Base-by-base conservation (phyloP, 2,113 vertebrate genomes). In the Aphelocoma coerulescens region DNA sequence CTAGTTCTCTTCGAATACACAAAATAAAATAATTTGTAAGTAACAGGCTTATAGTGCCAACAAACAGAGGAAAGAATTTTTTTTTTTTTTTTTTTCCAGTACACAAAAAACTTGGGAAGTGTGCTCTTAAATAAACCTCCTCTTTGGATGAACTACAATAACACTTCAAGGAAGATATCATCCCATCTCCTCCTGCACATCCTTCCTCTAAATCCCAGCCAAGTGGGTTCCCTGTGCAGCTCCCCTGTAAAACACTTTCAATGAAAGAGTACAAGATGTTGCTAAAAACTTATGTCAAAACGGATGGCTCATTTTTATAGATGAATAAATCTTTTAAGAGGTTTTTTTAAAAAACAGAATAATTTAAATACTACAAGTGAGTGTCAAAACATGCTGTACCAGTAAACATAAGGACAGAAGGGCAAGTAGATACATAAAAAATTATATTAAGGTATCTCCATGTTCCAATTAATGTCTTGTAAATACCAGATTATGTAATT, bases 401-500 rank as follows among this genome's bases (percentile, higher is more conserved):
- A 2, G 48, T 58, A 72, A 26, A 30, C 24, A 11, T 39, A 55
- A 71, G 39, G 33, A 92, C 4, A 63, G 75, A 85, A 48, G n/a
- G 46, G 39, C 78, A 93, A 67, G 52, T 37, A 82, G 39, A 48
- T 35, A 54, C 37, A 55, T 4, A 77, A 16, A 58, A 37, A 76
- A 67, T 74, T 39, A 52, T 11, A 62, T 52, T 37, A 32, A 51
- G n/a, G 15, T 61, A 90, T 44, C 46, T 76, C 51, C 1, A 1
- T 35, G 20, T 62, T 83, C 54, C 79, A 95, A 89, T 78, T 82
- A 75, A 87, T 39, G 28, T 28, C 73, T 54, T 57, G 65, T 75
- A 89, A 88, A 82, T 72, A 95, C 27, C 84, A 91, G 77, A 69
- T 95, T 67, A 82, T 23, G 37, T 51, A 61, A 85, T 93, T 86